Base-by-base conservation (phyloP, 2,113 vertebrate species). In the Cryptotis parvus region DNA sequence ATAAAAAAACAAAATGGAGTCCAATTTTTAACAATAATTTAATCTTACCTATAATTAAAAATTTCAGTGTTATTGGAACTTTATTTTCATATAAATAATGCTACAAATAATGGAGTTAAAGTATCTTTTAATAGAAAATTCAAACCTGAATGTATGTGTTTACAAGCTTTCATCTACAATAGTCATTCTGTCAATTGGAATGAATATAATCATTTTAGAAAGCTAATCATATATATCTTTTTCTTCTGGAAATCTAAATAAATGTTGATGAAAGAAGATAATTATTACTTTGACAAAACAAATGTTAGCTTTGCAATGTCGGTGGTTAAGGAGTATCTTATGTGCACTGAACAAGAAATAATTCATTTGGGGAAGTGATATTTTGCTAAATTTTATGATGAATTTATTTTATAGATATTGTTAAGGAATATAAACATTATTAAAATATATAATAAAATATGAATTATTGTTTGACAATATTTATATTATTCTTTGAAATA, bases 401-500 rank as follows among this genome's bases (percentile, higher is more conserved):
- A 1, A 7, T 27, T 18, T 41, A 7, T 33, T 27, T 6, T 1
- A 35, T 58, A 4, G 5, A 35, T 35, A 2, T 3, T 20, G 66
- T 18, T 55, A 72, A 73, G 84, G 72, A 43, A 78, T 14, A 0
- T 92, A 76, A 82, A 79, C 80, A 78, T n/a, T 52, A 61, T 39
- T 8, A 86, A 94, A 84, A 77, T 6, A 9, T 31, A 6, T 3
- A 76, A 41, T 86, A 69, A 93, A 87, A 86, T 77, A 72, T 37
- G 6, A 49, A 1, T 1, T 68, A 66, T 7, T 92, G 26, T 89
- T 86, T 63, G 9, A 65, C 75, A n/a, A 1, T 7, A 33, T 84
- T 77, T 52, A 79, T 83, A 6, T 80, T 43, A 74, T 90, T 80
- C 18, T 68, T 94, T 81, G 55, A 89, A 94, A 84, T 91, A 69